Evolutionary conservation across 2,797 vertebrate genomes (phyloP), one percentile per base, ranked within the genome.

Genomic region (Nyctibius grandis): DNA sequence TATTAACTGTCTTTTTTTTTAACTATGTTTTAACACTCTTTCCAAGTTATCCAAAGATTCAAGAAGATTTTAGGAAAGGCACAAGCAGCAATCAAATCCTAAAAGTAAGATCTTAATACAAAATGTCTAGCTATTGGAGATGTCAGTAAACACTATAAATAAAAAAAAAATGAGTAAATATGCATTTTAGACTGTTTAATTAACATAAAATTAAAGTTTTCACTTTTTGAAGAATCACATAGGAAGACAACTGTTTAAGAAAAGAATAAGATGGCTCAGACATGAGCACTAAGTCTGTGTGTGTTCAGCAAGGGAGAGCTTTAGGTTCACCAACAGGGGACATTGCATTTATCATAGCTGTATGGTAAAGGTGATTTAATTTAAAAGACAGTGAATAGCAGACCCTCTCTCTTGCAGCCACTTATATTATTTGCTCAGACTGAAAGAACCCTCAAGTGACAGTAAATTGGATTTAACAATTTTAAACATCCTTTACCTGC

Each of bases 41-140:
- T 85, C 98, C 98, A 64, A 96, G 96, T 96, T 98, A 98, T 85
- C 98, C 98, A 48, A 97, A 97, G 92, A 98, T 98, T 89, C 95
- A 86, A 94, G 6, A 98, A 98, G 69, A 97, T 98, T 92, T 79
- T 98, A 94, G 95, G 96, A 86, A 98, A 98, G 54, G 97, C 98
- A 21, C 97, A 94, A 87, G 70, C 91, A 38, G 97, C 95, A 88
- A 91, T 98, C 31, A 98, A 94, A 75, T 95, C 94, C 26, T 98
- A 97, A 89, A 77, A 73, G 38, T 56, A 56, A 42, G 33, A 18
- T 15, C 13, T 47, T 76, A 51, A 38, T 17, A 34, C 21, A 51
- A 28, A 56, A 38, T 54, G 12, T 63, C 54, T 42, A 33, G 14
- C 34, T n/a, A 31, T 17, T n/a, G 84, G n/a, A 67, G 28, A 40